Percentiles rank a stretch among this genome's conserved stretches.
phyloP scores from a whole-genome alignment of 2,888 invertebrate species.

The Leistus spinibarbis region DNA sequence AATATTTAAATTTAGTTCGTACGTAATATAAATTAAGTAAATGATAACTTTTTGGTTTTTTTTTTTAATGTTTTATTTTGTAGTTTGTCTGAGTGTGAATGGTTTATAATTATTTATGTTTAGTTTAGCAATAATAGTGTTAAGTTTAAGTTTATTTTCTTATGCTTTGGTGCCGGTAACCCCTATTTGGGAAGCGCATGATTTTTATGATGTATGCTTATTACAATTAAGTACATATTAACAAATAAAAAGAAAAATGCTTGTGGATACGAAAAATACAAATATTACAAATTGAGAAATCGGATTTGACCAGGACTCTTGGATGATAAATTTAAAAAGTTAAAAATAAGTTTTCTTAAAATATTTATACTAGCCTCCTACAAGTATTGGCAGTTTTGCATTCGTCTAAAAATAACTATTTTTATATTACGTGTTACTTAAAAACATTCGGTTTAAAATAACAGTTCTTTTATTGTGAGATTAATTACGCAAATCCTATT shows the following conservation, averaged over 20 bases:
- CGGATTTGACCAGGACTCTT: background rate
- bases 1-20: no score
- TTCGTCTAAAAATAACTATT: background rate
- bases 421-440: background rate
- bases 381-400: background rate
- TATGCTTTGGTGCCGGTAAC: slow-evolving; percentile 19
- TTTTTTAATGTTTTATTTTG: background rate
- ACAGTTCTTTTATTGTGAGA: no score
- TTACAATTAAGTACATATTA: slow-evolving; percentile 26
- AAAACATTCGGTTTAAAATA: no score
- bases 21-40: no score
- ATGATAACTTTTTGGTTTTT: background rate
- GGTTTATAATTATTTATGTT: background rate
- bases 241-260: slow-evolving; percentile 12
- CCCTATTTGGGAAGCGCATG: slow-evolving; percentile 31
- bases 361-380: background rate
- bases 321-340: background rate
- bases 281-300: background rate
- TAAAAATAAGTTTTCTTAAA: background rate
- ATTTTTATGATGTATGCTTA: slow-evolving; percentile 25
- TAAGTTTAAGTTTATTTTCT: slow-evolving; percentile 9
- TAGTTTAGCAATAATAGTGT: slow-evolving; percentile 3
- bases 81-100: background rate
- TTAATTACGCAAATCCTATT: no score
- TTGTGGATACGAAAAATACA: background rate